A percentile compares a stretch with the other conserved stretches of the same genome.
Conservation (phyloP, 2,113 vertebrate genomes). For the Poeciliopsis prolifica region DNA sequence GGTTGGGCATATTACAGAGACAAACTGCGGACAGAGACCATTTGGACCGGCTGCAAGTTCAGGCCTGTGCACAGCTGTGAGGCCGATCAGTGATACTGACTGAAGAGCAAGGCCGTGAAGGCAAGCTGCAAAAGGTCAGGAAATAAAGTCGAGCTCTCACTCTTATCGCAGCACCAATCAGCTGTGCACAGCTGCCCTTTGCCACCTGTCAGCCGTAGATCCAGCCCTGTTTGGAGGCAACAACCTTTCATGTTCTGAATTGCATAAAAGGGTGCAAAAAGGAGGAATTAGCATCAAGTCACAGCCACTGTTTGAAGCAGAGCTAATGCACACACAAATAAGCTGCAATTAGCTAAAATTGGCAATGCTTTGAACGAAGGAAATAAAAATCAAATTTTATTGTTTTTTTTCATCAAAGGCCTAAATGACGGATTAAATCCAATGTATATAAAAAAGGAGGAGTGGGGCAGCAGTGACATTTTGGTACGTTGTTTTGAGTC, state of each 20-base stretch:
- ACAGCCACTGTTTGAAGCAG: slow-evolving; percentile 19
- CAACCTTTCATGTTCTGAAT: slow-evolving; percentile 49
- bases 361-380: background rate
- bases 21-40: slow-evolving; percentile 68
- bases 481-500: slow-evolving; percentile 61
- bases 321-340: slow-evolving; percentile 52
- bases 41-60: slow-evolving; percentile 60
- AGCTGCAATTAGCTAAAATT: slow-evolving; percentile 44
- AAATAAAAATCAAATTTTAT: slow-evolving; percentile 38
- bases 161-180: slow-evolving; percentile 77
- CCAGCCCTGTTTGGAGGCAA: slow-evolving; percentile 56
- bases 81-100: slow-evolving; percentile 77
- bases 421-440: slow-evolving; percentile 36
- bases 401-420: slow-evolving; percentile 29
- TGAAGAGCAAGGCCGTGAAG: slow-evolving; percentile 57
- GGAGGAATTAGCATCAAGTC: slow-evolving; percentile 53
- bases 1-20: slow-evolving; percentile 68
- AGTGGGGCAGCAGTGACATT: slow-evolving; percentile 47
- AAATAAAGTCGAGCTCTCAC: slow-evolving; percentile 74
- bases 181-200: slow-evolving; percentile 77
- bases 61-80: slow-evolving; percentile 62
- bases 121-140: slow-evolving; percentile 76
- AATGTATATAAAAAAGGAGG: slow-evolving; percentile 35
- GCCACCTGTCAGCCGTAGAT: slow-evolving; percentile 61
- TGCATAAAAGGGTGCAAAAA: slow-evolving; percentile 36